Evolutionary conservation across 2,888 invertebrate species (phyloP).

Genomic region (Philopedon plagiatum): DNA sequence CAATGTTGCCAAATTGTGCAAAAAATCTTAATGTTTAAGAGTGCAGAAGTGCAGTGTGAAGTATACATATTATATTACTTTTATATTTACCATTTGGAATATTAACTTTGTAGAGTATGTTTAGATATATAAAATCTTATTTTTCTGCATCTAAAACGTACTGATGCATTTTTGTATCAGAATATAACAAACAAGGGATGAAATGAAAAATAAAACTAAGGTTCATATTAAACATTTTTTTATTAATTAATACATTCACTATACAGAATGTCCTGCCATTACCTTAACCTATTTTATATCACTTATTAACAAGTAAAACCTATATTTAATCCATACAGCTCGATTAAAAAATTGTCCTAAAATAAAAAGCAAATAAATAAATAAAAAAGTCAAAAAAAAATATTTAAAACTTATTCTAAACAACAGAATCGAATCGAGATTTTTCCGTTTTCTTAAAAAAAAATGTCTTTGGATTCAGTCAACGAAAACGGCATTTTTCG

Average conservation of each 20-base stretch:
- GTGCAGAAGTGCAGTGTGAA: no score
- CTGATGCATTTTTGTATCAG: no score
- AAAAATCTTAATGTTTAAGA: no score
- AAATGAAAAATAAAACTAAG: background rate
- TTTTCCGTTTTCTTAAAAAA: conserved; percentile 3
- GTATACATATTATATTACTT: no score
- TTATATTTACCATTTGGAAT: no score
- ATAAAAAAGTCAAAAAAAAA: conserved; percentile 4
- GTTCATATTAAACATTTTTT: conserved; percentile 14
- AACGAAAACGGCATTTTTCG: background rate
- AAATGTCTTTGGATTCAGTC: background rate
- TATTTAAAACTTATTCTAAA: conserved; percentile 16
- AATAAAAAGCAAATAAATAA: conserved; percentile 8
- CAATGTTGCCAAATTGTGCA: no score
- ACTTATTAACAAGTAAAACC: conserved; percentile 20
- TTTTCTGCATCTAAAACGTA: no score
- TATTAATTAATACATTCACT: conserved; percentile 3
- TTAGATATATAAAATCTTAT: no score
- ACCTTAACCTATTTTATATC: conserved; percentile 4
- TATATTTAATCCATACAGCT: conserved; percentile 1
- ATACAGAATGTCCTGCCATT: conserved; percentile 8
- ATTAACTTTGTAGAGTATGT: no score
- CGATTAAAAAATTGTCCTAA: conserved; percentile 1
- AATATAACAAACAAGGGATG: no score
- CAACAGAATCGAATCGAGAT: conserved; percentile 16